Evolutionary conservation across 2,797 vertebrate species (phyloP).

Genomic region (Pampus argenteus): DNA sequence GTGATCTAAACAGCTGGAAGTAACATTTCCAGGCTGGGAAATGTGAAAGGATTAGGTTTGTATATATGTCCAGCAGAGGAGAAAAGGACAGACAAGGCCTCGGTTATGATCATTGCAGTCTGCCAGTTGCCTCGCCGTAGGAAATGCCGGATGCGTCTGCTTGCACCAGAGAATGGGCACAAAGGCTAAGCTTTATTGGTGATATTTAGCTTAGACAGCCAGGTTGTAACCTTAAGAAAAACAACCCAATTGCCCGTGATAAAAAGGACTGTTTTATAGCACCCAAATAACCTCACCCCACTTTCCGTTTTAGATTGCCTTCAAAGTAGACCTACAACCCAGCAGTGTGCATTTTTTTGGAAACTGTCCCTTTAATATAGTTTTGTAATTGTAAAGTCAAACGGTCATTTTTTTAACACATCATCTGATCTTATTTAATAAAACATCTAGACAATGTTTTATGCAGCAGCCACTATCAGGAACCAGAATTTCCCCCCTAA

Average conservation of each 20-base stretch:
- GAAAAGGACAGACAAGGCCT: slow-evolving; percentile 91
- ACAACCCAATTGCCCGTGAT: slow-evolving; percentile 87
- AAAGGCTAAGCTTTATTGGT: slow-evolving; percentile 86
- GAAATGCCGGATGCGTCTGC: slow-evolving; percentile 85
- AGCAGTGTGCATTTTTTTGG: slow-evolving; percentile 37
- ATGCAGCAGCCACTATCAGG: not conserved
- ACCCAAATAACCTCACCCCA: slow-evolving; percentile 77
- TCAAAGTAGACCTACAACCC: slow-evolving; percentile 55
- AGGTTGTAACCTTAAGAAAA: slow-evolving; percentile 86
- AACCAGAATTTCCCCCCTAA: not conserved
- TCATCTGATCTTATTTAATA: slow-evolving; percentile 8
- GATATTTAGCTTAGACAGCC: slow-evolving; percentile 86
- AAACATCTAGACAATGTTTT: slow-evolving; percentile 23
- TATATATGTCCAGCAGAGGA: slow-evolving; percentile 44
- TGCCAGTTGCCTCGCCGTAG: slow-evolving; percentile 75
- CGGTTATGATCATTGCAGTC: slow-evolving; percentile 97
- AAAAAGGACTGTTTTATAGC: slow-evolving; percentile 82
- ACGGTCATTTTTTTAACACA: slow-evolving; percentile 44
- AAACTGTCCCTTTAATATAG: slow-evolving; percentile 19
- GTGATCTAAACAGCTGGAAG: slow-evolving; percentile 29
- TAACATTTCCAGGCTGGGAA: slow-evolving; percentile 20
- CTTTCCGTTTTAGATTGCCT: slow-evolving; percentile 75
- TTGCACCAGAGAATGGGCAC: slow-evolving; percentile 80
- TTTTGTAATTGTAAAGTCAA: slow-evolving; percentile 36
- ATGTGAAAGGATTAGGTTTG: slow-evolving; percentile 41